Conservation (phyloP, 2,113 vertebrate genomes). For the Struthio camelus region DNA sequence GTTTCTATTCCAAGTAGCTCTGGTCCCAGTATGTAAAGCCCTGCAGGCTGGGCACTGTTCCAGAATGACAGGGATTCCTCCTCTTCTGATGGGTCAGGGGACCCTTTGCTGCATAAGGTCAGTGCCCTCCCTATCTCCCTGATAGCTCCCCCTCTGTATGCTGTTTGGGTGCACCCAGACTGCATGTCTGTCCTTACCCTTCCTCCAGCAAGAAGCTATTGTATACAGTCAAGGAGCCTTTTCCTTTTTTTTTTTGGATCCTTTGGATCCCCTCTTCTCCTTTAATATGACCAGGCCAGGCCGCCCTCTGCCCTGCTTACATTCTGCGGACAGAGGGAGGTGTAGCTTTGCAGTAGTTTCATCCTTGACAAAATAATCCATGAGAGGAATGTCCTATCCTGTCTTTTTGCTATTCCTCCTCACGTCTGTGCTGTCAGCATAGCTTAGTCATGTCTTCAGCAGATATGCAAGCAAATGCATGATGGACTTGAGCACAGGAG, state of each 20-base stretch:
- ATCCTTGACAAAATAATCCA: neutral
- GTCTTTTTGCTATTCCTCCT: neutral
- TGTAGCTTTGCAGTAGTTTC: neutral
- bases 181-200: neutral
- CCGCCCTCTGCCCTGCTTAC: neutral
- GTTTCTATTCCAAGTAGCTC: constrained; percentile 20
- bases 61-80: neutral
- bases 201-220: neutral
- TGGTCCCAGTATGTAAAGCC: constrained; percentile 16
- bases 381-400: neutral
- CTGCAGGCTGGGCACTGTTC: constrained; percentile 22
- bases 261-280: neutral
- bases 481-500: neutral
- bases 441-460: neutral
- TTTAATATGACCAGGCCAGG: neutral
- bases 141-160: neutral
- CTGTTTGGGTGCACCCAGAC: neutral
- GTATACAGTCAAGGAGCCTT: neutral
- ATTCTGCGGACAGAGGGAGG: neutral
- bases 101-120: neutral
- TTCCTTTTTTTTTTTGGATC: neutral
- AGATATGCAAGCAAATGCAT: neutral
- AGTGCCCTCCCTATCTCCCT: neutral
- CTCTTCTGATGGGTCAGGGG: neutral
- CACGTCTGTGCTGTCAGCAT: neutral